Conservation (phyloP, 2,888 invertebrate species). For the Drosophila sordidula region DNA sequence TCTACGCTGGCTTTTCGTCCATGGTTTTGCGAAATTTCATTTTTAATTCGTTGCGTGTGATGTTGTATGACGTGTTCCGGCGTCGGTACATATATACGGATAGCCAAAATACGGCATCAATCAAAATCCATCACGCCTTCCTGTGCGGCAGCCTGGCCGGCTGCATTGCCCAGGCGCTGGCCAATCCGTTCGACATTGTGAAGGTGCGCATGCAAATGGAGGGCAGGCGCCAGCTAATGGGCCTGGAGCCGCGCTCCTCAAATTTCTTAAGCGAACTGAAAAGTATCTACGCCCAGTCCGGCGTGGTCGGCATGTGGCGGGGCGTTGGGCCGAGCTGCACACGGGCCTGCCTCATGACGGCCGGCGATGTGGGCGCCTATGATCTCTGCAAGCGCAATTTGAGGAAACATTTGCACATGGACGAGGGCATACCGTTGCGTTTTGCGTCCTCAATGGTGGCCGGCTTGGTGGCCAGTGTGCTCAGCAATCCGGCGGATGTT, state of each 20-base stretch:
- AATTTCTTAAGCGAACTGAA: slow-evolving; percentile 11
- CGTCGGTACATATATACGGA: slow-evolving; percentile 28
- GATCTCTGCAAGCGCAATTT: slow-evolving; percentile 60
- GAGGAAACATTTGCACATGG: slow-evolving; percentile 17
- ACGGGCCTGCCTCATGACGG: slow-evolving; percentile 59
- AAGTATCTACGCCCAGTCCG: slow-evolving; percentile 21
- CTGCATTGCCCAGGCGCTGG: slow-evolving; percentile 50
- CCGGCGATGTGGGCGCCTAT: slow-evolving; percentile 60
- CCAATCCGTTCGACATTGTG: slow-evolving; percentile 60
- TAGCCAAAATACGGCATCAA: background rate
- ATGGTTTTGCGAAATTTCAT: slow-evolving; percentile 56
- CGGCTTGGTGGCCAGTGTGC: slow-evolving; percentile 46
- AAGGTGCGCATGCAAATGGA: slow-evolving; percentile 60
- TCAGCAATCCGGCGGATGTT: slow-evolving; percentile 64
- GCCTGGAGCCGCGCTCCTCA: slow-evolving; percentile 31
- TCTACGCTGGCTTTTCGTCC: slow-evolving; percentile 57
- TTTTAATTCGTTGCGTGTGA: slow-evolving; percentile 61
- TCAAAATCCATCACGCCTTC: slow-evolving; percentile 38
- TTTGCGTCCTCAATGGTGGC: slow-evolving; percentile 51
- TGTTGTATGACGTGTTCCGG: slow-evolving; percentile 58
- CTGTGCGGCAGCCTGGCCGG: slow-evolving; percentile 51
- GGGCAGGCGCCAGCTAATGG: slow-evolving; percentile 34
- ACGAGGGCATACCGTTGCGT: slow-evolving; percentile 45
- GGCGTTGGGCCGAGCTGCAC: slow-evolving; percentile 53
- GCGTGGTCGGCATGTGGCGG: slow-evolving; percentile 46